Base-by-base conservation (phyloP, 2,797 vertebrate species). In the Lutjanus argentimaculatus region DNA sequence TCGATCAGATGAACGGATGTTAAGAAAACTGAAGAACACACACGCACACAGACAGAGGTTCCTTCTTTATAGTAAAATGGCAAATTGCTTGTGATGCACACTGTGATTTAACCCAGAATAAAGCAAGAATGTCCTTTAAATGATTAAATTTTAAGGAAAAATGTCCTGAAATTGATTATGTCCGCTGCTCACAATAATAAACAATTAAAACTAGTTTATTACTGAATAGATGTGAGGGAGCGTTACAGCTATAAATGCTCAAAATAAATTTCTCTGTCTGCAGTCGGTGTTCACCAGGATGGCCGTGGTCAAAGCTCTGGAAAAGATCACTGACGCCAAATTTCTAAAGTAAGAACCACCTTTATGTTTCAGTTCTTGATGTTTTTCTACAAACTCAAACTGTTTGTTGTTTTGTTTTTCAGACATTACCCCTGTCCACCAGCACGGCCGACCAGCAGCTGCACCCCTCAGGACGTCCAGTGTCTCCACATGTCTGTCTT, bases 211-310 rank as follows among this genome's bases (percentile, higher is more conserved):
- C n/a, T n/a, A n/a, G n/a, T n/a, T n/a, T n/a, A n/a, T n/a, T n/a
- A n/a, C n/a, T n/a, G n/a, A n/a, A n/a, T n/a, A n/a, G n/a, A n/a
- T n/a, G n/a, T n/a, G n/a, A n/a, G n/a, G n/a, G n/a, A n/a, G n/a
- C 40, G 7, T n/a, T 16, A 30, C 16, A 59, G 55, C 12, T 15
- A 25, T 7, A 14, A 25, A 56, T 25, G 55, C 21, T 55, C 3
- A n/a, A n/a, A n/a, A 3, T 12, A 11, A 48, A 30, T 8, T 19
- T 11, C 4, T 45, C 25, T 42, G 0, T 56, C 22, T 90, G 62
- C 94, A 99, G 99, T 99, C 97, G 25, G 94, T 99, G 84, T 99
- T 98, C 93, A 99, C 99, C 77, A 96, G 99, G 95, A 99, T 98
- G 97, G 98, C 98, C 0, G 98, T 99, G 92, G 92, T 97, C 84